phyloP scores from a whole-genome alignment of 1,140 invertebrate species.

The Elysia chlorotica region DNA sequence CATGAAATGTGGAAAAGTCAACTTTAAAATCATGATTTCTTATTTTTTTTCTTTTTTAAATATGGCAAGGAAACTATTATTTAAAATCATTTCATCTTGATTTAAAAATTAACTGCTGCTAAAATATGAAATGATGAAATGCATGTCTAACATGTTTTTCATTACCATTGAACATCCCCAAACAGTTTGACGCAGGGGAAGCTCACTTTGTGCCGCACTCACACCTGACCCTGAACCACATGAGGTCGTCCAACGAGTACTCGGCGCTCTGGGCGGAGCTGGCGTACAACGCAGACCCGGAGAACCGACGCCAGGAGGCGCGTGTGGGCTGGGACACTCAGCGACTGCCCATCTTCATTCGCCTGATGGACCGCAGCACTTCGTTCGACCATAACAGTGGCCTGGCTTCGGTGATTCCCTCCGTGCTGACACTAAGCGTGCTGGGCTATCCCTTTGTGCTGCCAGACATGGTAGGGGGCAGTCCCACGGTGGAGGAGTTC shows the following conservation, averaged over 20 bases:
- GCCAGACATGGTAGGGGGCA: slow-evolving; percentile 92
- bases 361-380: slow-evolving; percentile 86
- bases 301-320: slow-evolving; percentile 59
- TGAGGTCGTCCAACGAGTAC: slow-evolving; percentile 25
- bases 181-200: slow-evolving; percentile 87
- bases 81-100: too few species aligned
- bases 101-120: too few species aligned
- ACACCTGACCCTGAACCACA: slow-evolving; percentile 38
- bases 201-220: slow-evolving; percentile 77
- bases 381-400: slow-evolving; percentile 81
- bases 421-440: slow-evolving; percentile 79
- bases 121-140: too few species aligned
- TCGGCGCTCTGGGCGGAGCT: slow-evolving; percentile 25
- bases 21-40: too few species aligned
- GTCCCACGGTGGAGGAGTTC: slow-evolving; percentile 67
- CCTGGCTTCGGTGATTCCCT: slow-evolving; percentile 79
- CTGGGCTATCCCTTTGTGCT: slow-evolving; percentile 84
- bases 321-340: slow-evolving; percentile 80
- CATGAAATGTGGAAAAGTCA: too few species aligned
- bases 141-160: too few species aligned
- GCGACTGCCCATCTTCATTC: slow-evolving; percentile 76
- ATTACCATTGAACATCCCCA: too few species aligned
- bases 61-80: too few species aligned
- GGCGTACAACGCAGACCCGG: slow-evolving; percentile 21
- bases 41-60: too few species aligned